Base-by-base conservation (phyloP, 35 echinoderm and acorn worm genomes). In the Lytechinus pictus region DNA sequence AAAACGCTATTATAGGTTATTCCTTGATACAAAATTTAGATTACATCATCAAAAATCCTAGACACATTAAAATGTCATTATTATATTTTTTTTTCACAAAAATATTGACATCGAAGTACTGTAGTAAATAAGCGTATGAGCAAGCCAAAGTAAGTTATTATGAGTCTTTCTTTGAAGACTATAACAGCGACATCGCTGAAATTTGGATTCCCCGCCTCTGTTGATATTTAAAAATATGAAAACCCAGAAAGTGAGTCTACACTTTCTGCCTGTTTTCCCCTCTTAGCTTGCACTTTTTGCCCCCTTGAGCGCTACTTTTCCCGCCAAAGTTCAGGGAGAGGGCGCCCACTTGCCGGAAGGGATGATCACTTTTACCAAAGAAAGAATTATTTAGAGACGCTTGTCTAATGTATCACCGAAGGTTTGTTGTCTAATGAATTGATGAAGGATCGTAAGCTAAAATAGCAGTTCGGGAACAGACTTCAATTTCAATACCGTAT, bases 221-320 rank as follows among this genome's bases (percentile, higher is more conserved):
- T 90, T 90, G 88, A 90, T 90, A 90, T 90, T 90, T 90, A 44
- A 90, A 90, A 54, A 90, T 52, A 52, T 52, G 29, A 54, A 90
- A 54, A 90, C 88, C 88, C 52, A 28, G 29, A 54, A 54, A 90
- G 52, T 90, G 88, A 90, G 88, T 90, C 88, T 90, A 90, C 88
- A 90, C 27, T 33, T 90, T 54, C 13, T 44, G 88, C 9, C 88
- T 12, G 13, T 28, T 90, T 90, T 10, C 52, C 88, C 29, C 28
- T 90, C 88, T 54, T 12, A 52, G 52, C 29, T 52, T 90, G 88
- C 44, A 90, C 88, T 90, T 90, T 90, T 54, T 90, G 88, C 88
- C 88, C 88, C 88, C 88, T 90, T 54, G 29, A 54, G 88, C 52
- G 88, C 16, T 54, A 90, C 88, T 44, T 90, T 44, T 52, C 88